Base-by-base conservation (phyloP, 2,888 invertebrate genomes). In the Pherbina coryleti region DNA sequence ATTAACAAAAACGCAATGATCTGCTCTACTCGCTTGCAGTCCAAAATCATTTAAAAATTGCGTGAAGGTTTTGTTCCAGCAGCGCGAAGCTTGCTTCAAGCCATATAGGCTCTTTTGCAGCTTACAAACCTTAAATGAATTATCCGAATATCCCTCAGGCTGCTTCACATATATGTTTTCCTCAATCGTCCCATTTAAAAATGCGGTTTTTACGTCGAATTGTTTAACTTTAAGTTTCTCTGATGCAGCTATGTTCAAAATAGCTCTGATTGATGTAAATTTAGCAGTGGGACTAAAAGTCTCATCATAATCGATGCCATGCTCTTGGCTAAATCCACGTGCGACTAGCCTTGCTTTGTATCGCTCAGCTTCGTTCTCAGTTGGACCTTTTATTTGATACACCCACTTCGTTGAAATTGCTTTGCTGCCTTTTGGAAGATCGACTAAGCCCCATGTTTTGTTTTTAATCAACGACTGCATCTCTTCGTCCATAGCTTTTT, bases 211-310 rank as follows among this genome's bases (percentile, higher is more conserved):
- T 53, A 53, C 19, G 19, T 53, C 53, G 19, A 53, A 53, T 7
- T 53, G 53, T 19, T 53, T 53, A 2, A 19, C 1, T 19, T 19
- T 53, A 4, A 53, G 17, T 17, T 19, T 53, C 53, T 53, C 19
- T 53, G 53, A 17, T 19, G 53, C 53, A 19, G 53, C 53, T n/a
- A 53, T 53, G 17, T 17, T 19, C 19, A 53, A 53, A 34, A 67
- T 78, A 11, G 62, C 70, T 57, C 81, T 76, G 37, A 84, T 74
- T 11, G 82, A 83, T 9, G 81, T 71, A 64, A 79, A 76, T 79
- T 75, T 81, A 8, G 80, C 82, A 0, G 85, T 84, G 14, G 85
- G 84, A 70, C 85, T 82, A 76, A 84, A 87, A 1, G 83, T 83
- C 74, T 86, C 83, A 28, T 82, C 74, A 79, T 85, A 86, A 80